A percentile compares a stretch with the other conserved stretches of the same genome.
These are phyloP conservation scores for Priocnemis perturbator DNA, from an alignment of 2,888 invertebrate species.

Conservation along the genomic window DNA sequence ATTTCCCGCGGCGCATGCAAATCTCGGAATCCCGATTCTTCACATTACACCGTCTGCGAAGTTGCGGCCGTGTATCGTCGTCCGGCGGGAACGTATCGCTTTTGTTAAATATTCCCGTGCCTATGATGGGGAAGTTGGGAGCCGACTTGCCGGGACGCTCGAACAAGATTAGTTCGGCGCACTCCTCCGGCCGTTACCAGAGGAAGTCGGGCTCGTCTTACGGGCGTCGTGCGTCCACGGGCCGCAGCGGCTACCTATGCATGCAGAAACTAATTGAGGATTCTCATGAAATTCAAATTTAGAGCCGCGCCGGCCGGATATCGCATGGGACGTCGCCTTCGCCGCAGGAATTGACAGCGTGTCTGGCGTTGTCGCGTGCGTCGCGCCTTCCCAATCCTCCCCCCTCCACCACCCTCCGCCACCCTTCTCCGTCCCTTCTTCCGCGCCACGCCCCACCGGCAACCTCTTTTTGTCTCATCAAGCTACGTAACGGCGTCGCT, in stretches of 20 bases:
- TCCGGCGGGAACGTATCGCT: too few species aligned
- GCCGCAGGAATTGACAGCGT: slow-evolving; percentile 6
- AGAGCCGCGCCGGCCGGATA: not conserved
- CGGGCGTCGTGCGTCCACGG: not conserved
- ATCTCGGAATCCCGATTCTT: too few species aligned
- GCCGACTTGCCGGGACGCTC: not conserved
- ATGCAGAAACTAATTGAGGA: slow-evolving; percentile 50
- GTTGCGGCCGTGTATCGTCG: too few species aligned
- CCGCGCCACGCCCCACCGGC: not conserved
- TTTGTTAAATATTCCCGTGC: too few species aligned
- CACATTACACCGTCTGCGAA: too few species aligned
- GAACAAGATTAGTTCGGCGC: not conserved
- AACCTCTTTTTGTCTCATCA: too few species aligned
- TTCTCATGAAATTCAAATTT: slow-evolving; percentile 54
- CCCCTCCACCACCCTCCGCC: not conserved
- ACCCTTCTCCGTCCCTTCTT: too few species aligned
- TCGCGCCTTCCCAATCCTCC: too few species aligned
- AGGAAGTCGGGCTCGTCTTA: not conserved
- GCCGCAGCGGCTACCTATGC: slow-evolving; percentile 38
- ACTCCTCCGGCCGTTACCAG: slow-evolving; percentile 1
- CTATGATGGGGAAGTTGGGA: too few species aligned
- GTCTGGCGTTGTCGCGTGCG: slow-evolving; percentile 2
- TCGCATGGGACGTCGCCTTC: slow-evolving; percentile 3
- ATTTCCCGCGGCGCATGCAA: too few species aligned
- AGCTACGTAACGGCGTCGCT: too few species aligned